Evolutionary conservation across 2,113 vertebrate genomes (phyloP).

Genomic region (Gnathonemus longibarbis): DNA sequence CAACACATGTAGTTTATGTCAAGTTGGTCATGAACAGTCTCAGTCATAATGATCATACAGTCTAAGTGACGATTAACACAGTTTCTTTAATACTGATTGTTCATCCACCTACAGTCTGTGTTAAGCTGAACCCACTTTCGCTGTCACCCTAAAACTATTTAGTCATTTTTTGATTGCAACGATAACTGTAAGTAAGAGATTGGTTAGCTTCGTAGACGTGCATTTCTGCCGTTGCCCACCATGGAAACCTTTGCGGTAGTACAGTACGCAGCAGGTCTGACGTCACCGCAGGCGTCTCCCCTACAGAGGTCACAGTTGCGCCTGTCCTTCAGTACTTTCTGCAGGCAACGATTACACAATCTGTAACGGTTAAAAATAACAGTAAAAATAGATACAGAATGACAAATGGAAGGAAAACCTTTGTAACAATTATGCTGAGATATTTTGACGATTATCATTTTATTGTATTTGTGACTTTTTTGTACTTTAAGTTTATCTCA

Average conservation of each 20-base stretch:
- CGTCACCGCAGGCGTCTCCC: constrained; percentile 56
- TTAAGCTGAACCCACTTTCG: neutral
- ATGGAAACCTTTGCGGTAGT: too few relatives aligned
- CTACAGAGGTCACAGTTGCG: constrained; percentile 64
- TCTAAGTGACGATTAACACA: neutral
- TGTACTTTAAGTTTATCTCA: neutral
- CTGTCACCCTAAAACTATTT: neutral
- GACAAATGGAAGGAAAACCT: neutral
- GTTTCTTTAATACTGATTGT: neutral
- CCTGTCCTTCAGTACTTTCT: neutral
- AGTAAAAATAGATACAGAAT: neutral
- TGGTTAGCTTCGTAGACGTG: neutral
- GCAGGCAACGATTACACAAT: constrained; percentile 31
- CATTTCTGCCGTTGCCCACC: neutral
- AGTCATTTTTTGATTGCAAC: neutral
- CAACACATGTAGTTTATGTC: neutral
- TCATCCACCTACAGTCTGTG: neutral
- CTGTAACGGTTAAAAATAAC: constrained; percentile 3
- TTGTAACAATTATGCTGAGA: neutral
- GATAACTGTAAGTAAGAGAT: neutral
- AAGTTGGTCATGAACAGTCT: neutral
- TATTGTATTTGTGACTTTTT: neutral
- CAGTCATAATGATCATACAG: neutral
- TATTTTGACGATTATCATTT: neutral
- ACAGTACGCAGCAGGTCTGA: constrained; percentile 51